phyloP scores from a whole-genome alignment of 37 sponge, comb jelly and placozoan species.

The Oscarella lobularis region DNA sequence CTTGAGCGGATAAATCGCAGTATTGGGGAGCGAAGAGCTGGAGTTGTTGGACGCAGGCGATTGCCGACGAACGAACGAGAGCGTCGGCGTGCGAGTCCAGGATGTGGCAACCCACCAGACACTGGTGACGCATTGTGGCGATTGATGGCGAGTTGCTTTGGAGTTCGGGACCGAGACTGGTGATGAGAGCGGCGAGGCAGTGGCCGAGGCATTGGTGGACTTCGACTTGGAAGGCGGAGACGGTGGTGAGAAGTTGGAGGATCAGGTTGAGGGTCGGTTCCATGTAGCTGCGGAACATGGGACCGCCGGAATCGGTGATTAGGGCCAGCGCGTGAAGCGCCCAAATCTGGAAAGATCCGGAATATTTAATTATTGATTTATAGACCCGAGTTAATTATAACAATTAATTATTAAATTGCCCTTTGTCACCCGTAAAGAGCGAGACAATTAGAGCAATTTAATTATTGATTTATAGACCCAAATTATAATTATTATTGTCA shows the following conservation, averaged over 20 bases:
- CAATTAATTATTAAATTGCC: no score
- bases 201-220: constrained; percentile 82
- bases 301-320: constrained; percentile 90
- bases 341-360: constrained; percentile 64
- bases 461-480: no score
- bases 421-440: no score
- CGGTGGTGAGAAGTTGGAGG: constrained; percentile 50
- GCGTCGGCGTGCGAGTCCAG: constrained; percentile 73
- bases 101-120: constrained; percentile 41
- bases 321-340: constrained; percentile 79
- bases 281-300: constrained; percentile 85
- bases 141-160: constrained; percentile 46
- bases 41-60: constrained; percentile 80
- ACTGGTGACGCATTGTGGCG: constrained; percentile 23
- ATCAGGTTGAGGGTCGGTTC: constrained; percentile 66
- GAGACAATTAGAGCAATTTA: no score
- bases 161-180: constrained; percentile 92
- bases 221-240: constrained; percentile 35
- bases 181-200: constrained; percentile 83
- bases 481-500: no score
- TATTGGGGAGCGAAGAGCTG: constrained; percentile 89
- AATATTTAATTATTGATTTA: not conserved
- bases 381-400: no score
- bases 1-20: constrained; percentile 23
- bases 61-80: constrained; percentile 69